Base-by-base conservation (phyloP, 1,140 invertebrate genomes). In the Panagrolaimus sp. region DNA sequence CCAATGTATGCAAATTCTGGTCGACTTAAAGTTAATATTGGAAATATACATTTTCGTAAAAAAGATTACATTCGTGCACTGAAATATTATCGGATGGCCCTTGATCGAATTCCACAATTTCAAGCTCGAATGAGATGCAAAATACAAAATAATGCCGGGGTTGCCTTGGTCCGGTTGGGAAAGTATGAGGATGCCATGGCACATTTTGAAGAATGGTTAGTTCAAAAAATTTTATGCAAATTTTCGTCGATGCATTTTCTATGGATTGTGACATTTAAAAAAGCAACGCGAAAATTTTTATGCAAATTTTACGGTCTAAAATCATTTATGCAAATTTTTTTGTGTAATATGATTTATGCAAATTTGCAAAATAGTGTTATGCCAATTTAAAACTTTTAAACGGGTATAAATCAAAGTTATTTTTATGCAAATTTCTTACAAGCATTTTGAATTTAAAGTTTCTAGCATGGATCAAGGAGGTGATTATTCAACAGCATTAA, bases 131-230 rank as follows among this genome's bases (percentile, higher is more conserved):
- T 63, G 74, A 93, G 92, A 80, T 90, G 94, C 73, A 96, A 95
- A 86, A 94, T 98, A 65, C 95, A 95, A 89, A 93, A 97, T 84
- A 99, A 99, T 80, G 98, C 98, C 83, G 96, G 93, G 0, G 89
- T 97, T 69, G 87, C 96, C 10, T 91, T 97, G 84, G 90, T 98
- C 0, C 91, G 91, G 83, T 91, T 98, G 90, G 92, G 91, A 9
- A 93, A 96, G 83, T 94, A 93, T 83, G 90, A 90, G 74, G 94
- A 98, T 83, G 96, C 96, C 0, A 90, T 93, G 43, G 91, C 90
- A 15, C 94, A 92, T 81, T 96, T 98, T 85, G 95, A 98, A 83
- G 95, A 94, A 85, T 95, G 32, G 32, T 38, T n/a, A n/a, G n/a
- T n/a, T n/a, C n/a, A n/a, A n/a, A n/a, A n/a, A n/a, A n/a, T n/a